Percentiles rank a stretch among this genome's conserved stretches.
These are phyloP conservation scores for Gadopsis bispinosus DNA, from an alignment of 2,797 vertebrate genomes.

Conservation along the genomic window DNA sequence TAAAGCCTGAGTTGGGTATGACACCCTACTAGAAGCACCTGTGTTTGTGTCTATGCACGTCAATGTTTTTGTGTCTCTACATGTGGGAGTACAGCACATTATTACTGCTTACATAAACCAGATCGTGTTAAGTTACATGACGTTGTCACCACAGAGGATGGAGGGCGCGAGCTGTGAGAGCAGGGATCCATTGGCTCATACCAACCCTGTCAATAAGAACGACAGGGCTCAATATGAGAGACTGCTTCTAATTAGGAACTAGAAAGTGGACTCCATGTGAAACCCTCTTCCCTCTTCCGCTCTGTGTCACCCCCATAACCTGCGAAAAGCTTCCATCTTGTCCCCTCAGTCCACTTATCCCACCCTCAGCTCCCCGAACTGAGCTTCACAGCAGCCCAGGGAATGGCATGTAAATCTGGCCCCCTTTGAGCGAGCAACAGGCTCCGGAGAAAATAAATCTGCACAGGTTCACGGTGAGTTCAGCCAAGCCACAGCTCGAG, in stretches of 20 bases:
- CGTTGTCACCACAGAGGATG: constrained; percentile 16
- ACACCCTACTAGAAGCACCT: background rate
- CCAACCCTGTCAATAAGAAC: constrained; percentile 35
- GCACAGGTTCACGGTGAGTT: constrained; percentile 84
- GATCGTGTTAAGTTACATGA: constrained; percentile 40
- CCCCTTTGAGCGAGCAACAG: constrained; percentile 76
- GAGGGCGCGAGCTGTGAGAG: constrained; percentile 31
- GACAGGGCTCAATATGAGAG: constrained; percentile 63
- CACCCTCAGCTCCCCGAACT: constrained; percentile 55
- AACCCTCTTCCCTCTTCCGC: constrained; percentile 7
- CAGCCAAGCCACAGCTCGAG: constrained; percentile 83
- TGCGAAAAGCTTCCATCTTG: constrained; percentile 27
- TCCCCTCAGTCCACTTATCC: constrained; percentile 53
- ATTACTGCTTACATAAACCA: constrained; percentile 43
- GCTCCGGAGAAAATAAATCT: constrained; percentile 84
- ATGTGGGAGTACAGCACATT: constrained; percentile 16
- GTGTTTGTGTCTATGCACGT: background rate
- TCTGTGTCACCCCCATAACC: constrained; percentile 43
- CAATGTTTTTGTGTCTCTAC: constrained; percentile 21
- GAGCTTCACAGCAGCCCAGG: constrained; percentile 63
- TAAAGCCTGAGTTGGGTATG: background rate
- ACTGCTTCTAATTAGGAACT: constrained; percentile 71
- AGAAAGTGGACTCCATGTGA: constrained; percentile 26
- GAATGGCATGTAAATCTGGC: constrained; percentile 78
- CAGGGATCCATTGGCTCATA: constrained; percentile 59